Evolutionary conservation across 2,888 invertebrate species (phyloP), one percentile per base, ranked within the genome.

Genomic region (Stenichneumon culpator): DNA sequence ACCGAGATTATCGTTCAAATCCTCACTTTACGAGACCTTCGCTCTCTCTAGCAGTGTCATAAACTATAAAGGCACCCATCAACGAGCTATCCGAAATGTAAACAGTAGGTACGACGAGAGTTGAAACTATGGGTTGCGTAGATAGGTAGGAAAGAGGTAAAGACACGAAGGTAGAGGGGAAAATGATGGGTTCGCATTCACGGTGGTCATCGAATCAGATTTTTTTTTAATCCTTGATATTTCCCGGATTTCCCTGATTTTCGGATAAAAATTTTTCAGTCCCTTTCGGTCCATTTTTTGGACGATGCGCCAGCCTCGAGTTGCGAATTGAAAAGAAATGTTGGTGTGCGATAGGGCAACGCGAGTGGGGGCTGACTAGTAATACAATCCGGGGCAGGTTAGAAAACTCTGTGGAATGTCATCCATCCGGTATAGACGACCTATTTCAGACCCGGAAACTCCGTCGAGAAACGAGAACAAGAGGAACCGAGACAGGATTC

Each of bases 11-110:
- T 88, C 86, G 87, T 78, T 87, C 79, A 86, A 86, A 86, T 81
- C 72, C 79, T 75, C 79, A 75, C 74, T 86, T 88, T 87, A 87
- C 80, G 86, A 87, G 67, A 77, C 70, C 82, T 74, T 63, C 25
- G 60, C 70, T 77, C 75, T 82, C 69, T 75, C 82, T 72, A 50
- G 70, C 47, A 70, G 86, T 86, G 85, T 82, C 87, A 87, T 88
- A 88, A 88, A 88, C 83, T 74, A 86, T 85, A 86, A 87, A 86
- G 86, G 85, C 77, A 82, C 85, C 83, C 87, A 87, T 87, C 82
- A 86, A 87, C 87, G 79, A 86, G 83, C 83, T 75, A 87, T 87
- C 84, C 86, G 79, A 86, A 88, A 88, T 84, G 87, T 88, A 87
- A 87, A 87, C 88, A 86, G 87, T 85, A 80, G 77, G 74, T 80